phyloP scores from a whole-genome alignment of 2,113 vertebrate genomes.

The Gavialis gangeticus region DNA sequence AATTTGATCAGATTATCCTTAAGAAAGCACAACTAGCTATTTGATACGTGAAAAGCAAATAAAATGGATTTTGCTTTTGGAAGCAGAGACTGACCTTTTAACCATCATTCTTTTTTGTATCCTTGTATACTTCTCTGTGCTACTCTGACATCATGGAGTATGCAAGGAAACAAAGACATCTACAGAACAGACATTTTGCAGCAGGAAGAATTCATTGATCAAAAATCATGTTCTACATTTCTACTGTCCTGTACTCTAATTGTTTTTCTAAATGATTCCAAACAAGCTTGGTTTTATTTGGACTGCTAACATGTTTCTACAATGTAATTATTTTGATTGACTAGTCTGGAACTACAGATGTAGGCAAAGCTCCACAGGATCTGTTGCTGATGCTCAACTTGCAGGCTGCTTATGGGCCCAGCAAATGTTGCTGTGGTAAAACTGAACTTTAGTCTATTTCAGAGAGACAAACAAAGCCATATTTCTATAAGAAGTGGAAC shows the following conservation, averaged over 20 bases:
- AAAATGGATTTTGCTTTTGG: not conserved
- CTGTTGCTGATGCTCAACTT: not conserved
- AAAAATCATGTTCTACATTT: not conserved
- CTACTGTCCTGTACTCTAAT: not conserved
- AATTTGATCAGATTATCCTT: not conserved
- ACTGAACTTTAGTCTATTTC: conserved; percentile 33
- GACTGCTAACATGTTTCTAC: not conserved
- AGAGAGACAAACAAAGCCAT: conserved; percentile 28
- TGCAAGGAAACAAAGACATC: not conserved
- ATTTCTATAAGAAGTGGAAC: not conserved
- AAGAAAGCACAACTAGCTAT: not conserved
- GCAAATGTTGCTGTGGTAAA: conserved; percentile 51
- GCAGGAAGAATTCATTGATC: not conserved
- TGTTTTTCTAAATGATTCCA: not conserved
- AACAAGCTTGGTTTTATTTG: not conserved
- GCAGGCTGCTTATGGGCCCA: not conserved
- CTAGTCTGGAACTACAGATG: not conserved
- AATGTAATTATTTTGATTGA: not conserved
- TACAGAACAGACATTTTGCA: not conserved
- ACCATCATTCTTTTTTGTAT: not conserved
- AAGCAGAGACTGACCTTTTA: not conserved
- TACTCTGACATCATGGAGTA: not conserved
- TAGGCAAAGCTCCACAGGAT: not conserved
- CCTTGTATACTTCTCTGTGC: not conserved
- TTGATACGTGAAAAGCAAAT: not conserved